Conservation (phyloP, 2,113 vertebrate species). For the Tragulus kanchil region DNA sequence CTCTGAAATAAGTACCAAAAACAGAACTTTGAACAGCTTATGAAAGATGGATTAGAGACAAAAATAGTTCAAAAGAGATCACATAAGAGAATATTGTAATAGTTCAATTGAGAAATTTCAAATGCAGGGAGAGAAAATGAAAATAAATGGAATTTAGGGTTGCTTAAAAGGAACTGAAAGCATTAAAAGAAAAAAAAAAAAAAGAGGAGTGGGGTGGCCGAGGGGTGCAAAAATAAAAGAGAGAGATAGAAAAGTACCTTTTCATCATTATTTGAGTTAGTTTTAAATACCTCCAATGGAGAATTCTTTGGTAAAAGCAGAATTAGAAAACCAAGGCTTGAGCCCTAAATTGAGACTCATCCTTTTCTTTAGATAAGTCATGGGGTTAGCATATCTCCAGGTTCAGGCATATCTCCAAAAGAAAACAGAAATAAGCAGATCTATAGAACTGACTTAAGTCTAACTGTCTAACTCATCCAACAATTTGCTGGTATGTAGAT, state of each 20-base stretch:
- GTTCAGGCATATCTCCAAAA: background rate
- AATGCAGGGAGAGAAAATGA: background rate
- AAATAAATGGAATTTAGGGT: background rate
- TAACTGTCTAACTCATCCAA: background rate
- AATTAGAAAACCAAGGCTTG: background rate
- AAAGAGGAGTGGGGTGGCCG: background rate
- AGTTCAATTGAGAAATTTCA: background rate
- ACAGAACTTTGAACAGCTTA: background rate
- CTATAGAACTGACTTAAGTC: background rate
- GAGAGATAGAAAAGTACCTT: background rate
- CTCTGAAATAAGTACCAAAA: slow-evolving; percentile 1
- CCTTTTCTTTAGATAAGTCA: background rate
- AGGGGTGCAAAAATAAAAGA: background rate
- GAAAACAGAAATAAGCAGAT: background rate
- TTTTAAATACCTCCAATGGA: background rate
- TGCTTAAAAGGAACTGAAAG: background rate
- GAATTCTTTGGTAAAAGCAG: background rate
- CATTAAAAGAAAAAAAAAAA: background rate
- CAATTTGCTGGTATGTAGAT: background rate
- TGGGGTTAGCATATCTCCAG: background rate
- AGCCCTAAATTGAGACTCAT: background rate
- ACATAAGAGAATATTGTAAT: background rate
- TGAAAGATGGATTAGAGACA: background rate
- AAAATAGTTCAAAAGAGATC: background rate
- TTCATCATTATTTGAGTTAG: background rate